Evolutionary conservation across 2,113 vertebrate genomes (phyloP), one percentile per base, ranked within the genome.

Genomic region (Cryptoleucopteryx plumbea): DNA sequence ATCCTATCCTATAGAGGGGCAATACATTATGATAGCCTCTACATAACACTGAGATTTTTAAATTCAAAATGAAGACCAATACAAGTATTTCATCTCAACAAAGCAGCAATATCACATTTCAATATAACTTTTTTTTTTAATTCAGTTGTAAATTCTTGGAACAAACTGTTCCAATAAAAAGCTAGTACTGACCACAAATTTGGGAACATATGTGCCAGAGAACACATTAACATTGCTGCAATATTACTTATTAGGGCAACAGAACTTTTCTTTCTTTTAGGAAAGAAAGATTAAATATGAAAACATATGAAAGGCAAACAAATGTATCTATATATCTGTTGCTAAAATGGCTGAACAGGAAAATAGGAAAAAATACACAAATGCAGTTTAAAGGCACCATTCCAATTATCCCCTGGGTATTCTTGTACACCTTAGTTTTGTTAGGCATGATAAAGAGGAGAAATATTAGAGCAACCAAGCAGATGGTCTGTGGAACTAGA

Each of bases 401-500:
- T 84, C 65, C 74, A 96, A 83, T 86, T 92, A 89, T 80, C 45
- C 61, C 18, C 70, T 82, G 27, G 17, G 71, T 83, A 92, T 86
- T 84, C 73, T 50, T 82, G 48, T 72, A 90, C 50, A 95, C 89
- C 93, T 97, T 91, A 65, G 72, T 82, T 93, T 81, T 94, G 83
- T 62, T 71, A 88, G 90, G 62, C 86, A 82, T 52, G 82, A 93
- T 72, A 93, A 85, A 88, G 58, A 58, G 74, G 56, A 88, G 78
- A 83, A 96, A 97, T 94, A 90, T 23, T 93, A 96, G 77, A 93
- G 82, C 68, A 92, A 52, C 52, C 78, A 97, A 94, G 87, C 86
- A 94, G 93, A 73, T 50, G 84, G 95, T 71, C 86, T 95, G 89
- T 88, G 95, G 95, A 96, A 96, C 85, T 83, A 95, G 97, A 98